Evolutionary conservation across 1,140 invertebrate genomes (phyloP), one percentile per base, ranked within the genome.

Genomic region (Bombus superbus): DNA sequence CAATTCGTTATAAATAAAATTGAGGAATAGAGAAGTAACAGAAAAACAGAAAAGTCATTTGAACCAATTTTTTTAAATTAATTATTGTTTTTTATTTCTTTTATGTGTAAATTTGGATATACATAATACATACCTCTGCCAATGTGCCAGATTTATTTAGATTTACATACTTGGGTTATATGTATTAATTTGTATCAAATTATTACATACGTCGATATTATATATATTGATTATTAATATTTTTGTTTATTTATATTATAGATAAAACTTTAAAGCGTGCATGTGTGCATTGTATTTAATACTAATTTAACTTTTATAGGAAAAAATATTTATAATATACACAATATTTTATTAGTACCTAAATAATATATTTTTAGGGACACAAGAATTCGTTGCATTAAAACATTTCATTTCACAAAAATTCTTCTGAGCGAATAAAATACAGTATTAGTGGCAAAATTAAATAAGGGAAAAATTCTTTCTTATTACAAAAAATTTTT

Each of bases 31-130:
- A 53, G 47, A 53, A 8, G 5, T 22, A 22, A 53, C 22, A n/a
- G n/a, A 13, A 32, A 32, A 35, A 42, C 25, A 35, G 18, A n/a
- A 57, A 40, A 40, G 11, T 40, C 22, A 28, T 40, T 28, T 2
- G 25, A 59, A 62, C 18, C 2, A 18, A 64, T 1, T 40, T 64
- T 82, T 59, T 47, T 22, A 44, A 53, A 44, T 28, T 22, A 32
- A 15, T 59, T 66, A 47, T 35, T 4, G 0, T 11, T 22, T 38
- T 68, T 32, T 66, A 32, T 44, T 28, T 74, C 6, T 68, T 18
- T 38, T n/a, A 47, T 69, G 15, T 42, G 9, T n/a, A 69, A 86
- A 81, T 59, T 66, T 15, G 35, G 32, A 40, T 69, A 73, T 32
- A 42, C 47, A 53, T 22, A 53, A 53, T 53, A 53, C 47, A 22